Base-by-base conservation (phyloP, 2,888 invertebrate genomes). In the Eilema caniola region DNA sequence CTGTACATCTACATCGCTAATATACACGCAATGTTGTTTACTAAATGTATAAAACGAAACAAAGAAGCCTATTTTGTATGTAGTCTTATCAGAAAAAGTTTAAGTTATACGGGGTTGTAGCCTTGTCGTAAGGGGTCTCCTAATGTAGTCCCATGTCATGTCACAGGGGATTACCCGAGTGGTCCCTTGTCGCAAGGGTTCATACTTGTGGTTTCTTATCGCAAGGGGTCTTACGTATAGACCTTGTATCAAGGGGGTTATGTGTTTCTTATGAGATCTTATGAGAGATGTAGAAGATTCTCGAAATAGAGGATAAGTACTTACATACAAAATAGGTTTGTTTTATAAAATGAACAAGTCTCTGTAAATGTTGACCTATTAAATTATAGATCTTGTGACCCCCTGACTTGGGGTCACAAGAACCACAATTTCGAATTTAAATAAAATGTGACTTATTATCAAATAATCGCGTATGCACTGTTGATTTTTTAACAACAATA, bases 11-110 rank as follows among this genome's bases (percentile, higher is more conserved):
- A 47, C 47, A 47, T n/a, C n/a, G 53, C 53, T 53, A n/a, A n/a
- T 53, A 53, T 53, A 53, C n/a, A 53, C n/a, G n/a, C 53, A n/a
- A 53, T 53, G n/a, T 53, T 53, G 53, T 53, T 59, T 59, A 59
- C n/a, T 59, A 59, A 14, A 37, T 37, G 33, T 62, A 14, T 31
- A 61, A 31, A 31, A 10, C 20, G 16, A 47, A 61, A 10, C 20
- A 2, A 20, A 14, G 14, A 60, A 28, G 8, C 28, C 16, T 25
- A 25, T 59, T 59, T 24, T 59, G 59, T 59, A 53, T 53, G 53
- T n/a, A n/a, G n/a, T n/a, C 20, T 7, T 20, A 0, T 20, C 2
- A 53, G n/a, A 53, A 47, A 20, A 20, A 47, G 47, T 41, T 47
- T 3, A 2, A 47, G 20, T 10, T 53, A n/a, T 3, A 53, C 10